Base-by-base conservation (phyloP, 2,113 vertebrate genomes). In the Nesospiza acunhae region DNA sequence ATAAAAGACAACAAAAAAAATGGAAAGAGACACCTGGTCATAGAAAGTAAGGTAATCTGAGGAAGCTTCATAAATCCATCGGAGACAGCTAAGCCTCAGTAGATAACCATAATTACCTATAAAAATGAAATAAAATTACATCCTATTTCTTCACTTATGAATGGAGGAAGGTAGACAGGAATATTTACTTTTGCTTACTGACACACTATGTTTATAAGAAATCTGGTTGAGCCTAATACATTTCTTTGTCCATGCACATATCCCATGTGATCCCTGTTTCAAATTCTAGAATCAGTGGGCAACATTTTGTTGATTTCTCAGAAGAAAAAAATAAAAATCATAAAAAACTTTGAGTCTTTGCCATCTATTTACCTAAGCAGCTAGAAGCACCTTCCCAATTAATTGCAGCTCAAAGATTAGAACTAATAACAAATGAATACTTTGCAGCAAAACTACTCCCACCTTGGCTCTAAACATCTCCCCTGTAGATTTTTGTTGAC, bases 221-320 rank as follows among this genome's bases (percentile, higher is more conserved):
- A 39, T 64, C n/a, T 72, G 18, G 7, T 39, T 84, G 30, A 81
- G 16, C 9, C 23, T 78, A 42, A 67, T 33, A 23, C 12, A 35
- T 58, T 62, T 77, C 26, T 50, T 87, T 83, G 35, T 76, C 37
- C 17, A 2, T 55, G 58, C 7, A 55, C 9, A 33, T n/a, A 67
- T 16, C 1, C 0, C 6, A 33, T 13, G 11, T 24, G 9, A 84
- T 47, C 18, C 19, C 0, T 23, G 14, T 67, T 64, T 28, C 28
- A 55, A 84, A 91, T 72, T 72, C 39, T 47, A 55, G 39, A 58
- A 62, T 80, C 3, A 50, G 16, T 35, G 23, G 26, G 15, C 4
- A 50, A 28, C 90, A 89, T 39, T 20, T 1, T 35, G 46, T 21
- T 62, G 20, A 70, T 66, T 84, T 69, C 49, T 76, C 18, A 53